Percentiles rank a stretch among this genome's conserved stretches.
phyloP scores from a whole-genome alignment of 2,797 vertebrate genomes.

The Poeciliopsis presidionis region DNA sequence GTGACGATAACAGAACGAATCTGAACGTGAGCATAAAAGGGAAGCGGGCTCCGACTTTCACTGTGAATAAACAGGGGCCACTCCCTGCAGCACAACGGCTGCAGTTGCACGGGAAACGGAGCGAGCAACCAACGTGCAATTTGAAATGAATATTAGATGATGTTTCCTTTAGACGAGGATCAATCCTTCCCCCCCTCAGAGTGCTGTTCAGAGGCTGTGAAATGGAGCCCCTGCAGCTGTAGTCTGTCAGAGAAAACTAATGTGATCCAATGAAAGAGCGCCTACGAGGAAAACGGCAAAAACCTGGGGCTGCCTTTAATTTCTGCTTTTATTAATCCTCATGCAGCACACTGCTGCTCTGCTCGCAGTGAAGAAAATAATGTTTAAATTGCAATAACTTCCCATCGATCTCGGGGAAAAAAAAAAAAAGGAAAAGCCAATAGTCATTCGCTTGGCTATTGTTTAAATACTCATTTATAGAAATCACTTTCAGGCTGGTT shows the following conservation, averaged over 20 bases:
- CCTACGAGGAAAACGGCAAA: constrained; percentile 68
- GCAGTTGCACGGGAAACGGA: constrained; percentile 54
- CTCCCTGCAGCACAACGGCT: constrained; percentile 35
- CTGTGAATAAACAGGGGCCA: constrained; percentile 26
- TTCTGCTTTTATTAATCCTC: constrained; percentile 72
- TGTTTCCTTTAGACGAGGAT: constrained; percentile 79
- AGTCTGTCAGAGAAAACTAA: constrained; percentile 77
- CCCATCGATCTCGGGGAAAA: constrained; percentile 64
- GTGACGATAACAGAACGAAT: constrained; percentile 5
- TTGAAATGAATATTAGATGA: constrained; percentile 83
- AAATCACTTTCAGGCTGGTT: constrained; percentile 86
- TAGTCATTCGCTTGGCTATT: constrained; percentile 68
- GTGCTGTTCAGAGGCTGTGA: constrained; percentile 73
- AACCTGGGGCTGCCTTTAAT: constrained; percentile 59
- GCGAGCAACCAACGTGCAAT: constrained; percentile 72
- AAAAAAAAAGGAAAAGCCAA: constrained; percentile 53
- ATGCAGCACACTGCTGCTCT: constrained; percentile 71
- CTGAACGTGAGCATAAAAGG: constrained; percentile 11
- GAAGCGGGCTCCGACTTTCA: constrained; percentile 12
- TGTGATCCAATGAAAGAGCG: constrained; percentile 72
- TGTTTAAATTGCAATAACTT: constrained; percentile 75
- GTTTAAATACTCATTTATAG: constrained; percentile 88
- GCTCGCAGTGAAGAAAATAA: constrained; percentile 59
- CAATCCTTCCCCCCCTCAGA: constrained; percentile 73
- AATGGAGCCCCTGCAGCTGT: constrained; percentile 74